Base-by-base conservation (phyloP, 2,113 vertebrate genomes). In the Picathartes gymnocephalus region DNA sequence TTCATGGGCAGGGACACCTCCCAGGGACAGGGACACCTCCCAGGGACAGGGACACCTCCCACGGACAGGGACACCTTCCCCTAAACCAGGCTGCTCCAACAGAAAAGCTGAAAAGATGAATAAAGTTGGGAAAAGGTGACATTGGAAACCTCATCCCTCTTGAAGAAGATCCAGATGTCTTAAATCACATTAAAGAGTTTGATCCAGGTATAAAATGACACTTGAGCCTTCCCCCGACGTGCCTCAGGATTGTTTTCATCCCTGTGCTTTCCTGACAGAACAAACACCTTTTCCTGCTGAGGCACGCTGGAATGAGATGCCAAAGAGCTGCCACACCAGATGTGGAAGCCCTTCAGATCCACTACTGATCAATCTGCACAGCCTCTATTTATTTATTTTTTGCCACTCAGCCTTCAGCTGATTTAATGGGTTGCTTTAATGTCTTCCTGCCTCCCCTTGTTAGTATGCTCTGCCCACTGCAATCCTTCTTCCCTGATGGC, bases 331-430 rank as follows among this genome's bases (percentile, higher is more conserved):
- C 86, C 92, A 88, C 68, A 48, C 12, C 95, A 86, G 93, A 78
- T 92, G 94, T 94, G 93, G 92, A 84, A 86, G 61, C 94, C 94
- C 90, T 96, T 97, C 94, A 93, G 90, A 94, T 86, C 80, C 94
- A 86, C 93, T 84, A 50, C 80, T 64, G 92, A 95, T 95, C 95
- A 94, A 81, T 72, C 90, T 72, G 56, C 80, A 40, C 51, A 69
- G 88, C 65, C 90, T 91, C 69, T 35, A 53, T 35, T 92, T 73
- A 80, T 92, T 95, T 96, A 44, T 81, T 95, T 89, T 40, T 84
- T 92, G 88, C 94, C 80, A 81, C 92, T 94, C 90, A 95, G 90
- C 64, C 90, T 58, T 48, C 48, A 88, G 88, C 77, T 60, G 76
- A 44, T 84, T 90, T 78, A 92, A 94, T 47, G 80, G 88, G 77